Conservation (phyloP, 2,113 vertebrate genomes). For the Xyrauchen texanus region DNA sequence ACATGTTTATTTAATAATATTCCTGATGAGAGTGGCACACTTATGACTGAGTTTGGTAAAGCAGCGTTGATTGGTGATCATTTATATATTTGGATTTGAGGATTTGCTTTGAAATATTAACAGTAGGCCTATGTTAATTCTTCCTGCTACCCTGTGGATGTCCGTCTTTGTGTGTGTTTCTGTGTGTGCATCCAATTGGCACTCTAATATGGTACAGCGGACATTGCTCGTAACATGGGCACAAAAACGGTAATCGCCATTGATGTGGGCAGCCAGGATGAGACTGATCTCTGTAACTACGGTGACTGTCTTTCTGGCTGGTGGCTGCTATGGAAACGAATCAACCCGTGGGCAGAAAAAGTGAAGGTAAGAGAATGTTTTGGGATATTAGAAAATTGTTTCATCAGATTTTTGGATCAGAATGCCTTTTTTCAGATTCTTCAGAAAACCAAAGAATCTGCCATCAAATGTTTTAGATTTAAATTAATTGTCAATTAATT, state of each 20-base stretch:
- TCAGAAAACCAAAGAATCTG: too few relatives aligned
- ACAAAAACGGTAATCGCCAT: constrained; percentile 95
- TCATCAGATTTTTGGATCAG: too few relatives aligned
- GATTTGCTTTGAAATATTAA: constrained; percentile 39
- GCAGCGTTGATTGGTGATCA: too few relatives aligned
- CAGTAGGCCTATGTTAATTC: constrained; percentile 12
- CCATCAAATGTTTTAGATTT: too few relatives aligned
- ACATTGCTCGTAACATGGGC: constrained; percentile 91
- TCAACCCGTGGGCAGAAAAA: constrained; percentile 95
- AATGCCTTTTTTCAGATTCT: too few relatives aligned
- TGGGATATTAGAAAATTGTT: neutral
- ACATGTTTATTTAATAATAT: too few relatives aligned
- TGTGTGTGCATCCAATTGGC: neutral
- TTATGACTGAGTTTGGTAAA: too few relatives aligned
- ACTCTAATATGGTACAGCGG: constrained; percentile 73
- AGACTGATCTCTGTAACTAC: constrained; percentile 94
- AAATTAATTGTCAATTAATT: too few relatives aligned
- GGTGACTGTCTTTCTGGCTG: constrained; percentile 92
- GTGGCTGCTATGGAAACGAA: constrained; percentile 97
- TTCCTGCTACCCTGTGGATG: constrained; percentile 52
- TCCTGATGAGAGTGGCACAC: too few relatives aligned
- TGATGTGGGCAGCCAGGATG: constrained; percentile 93
- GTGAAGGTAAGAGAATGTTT: constrained; percentile 81
- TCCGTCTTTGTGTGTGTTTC: constrained; percentile 3
- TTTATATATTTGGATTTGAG: too few relatives aligned